Evolutionary conservation across 2,797 vertebrate genomes (phyloP).

Genomic region (Propithecus deckenii): DNA sequence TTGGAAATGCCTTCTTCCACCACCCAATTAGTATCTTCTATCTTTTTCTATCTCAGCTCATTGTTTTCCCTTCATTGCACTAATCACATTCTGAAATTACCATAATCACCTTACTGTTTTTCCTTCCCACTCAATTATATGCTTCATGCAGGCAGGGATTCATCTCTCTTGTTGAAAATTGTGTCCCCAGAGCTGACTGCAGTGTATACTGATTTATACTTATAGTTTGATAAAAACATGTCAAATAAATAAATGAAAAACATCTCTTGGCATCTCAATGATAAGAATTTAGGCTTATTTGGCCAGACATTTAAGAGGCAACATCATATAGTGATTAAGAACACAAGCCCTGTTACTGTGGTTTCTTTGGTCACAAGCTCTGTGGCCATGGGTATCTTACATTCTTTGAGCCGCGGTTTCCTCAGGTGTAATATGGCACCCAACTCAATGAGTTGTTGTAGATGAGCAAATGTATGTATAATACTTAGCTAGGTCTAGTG

Average conservation of each 20-base stretch:
- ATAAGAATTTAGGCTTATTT: background rate
- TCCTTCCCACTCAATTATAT: background rate
- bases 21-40: background rate
- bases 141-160: background rate
- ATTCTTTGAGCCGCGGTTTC: background rate
- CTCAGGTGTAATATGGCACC: background rate
- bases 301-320: background rate
- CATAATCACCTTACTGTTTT: background rate
- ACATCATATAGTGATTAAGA: background rate
- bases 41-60: background rate
- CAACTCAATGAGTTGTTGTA: background rate
- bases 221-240: background rate
- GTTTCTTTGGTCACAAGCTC: background rate
- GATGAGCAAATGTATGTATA: background rate
- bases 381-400: background rate
- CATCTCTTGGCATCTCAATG: background rate
- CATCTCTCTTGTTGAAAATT: background rate
- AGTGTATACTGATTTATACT: background rate
- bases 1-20: background rate
- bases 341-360: background rate
- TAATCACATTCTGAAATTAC: background rate
- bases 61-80: background rate
- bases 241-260: constrained; percentile 21
- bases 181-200: background rate
- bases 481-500: background rate